A percentile compares a stretch with the other conserved stretches of the same genome.
These are phyloP conservation scores for Synanthedon vespiformis DNA, from an alignment of 2,888 invertebrate genomes.

Conservation along the genomic window DNA sequence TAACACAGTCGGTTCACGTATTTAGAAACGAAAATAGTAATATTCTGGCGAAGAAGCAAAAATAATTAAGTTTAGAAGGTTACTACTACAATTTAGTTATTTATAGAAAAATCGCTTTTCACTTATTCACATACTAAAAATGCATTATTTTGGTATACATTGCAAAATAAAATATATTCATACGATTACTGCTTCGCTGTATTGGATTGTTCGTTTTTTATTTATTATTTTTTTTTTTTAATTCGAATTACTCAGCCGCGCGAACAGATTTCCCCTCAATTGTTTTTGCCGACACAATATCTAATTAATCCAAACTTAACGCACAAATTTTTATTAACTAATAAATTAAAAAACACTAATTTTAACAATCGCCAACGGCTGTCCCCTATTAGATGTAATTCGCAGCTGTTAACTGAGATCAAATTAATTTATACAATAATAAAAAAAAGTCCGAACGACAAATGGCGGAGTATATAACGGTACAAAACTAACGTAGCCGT, in stretches of 20 bases:
- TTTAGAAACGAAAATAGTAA: too few relatives aligned
- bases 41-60: too few relatives aligned
- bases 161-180: constrained; percentile 44
- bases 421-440: constrained; percentile 42
- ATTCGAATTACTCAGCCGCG: constrained; percentile 28
- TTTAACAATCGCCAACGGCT: constrained; percentile 49
- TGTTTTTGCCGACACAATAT: constrained; percentile 53
- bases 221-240: constrained; percentile 7
- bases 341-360: constrained; percentile 38
- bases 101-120: constrained; percentile 37
- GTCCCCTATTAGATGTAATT: constrained; percentile 44
- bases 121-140: constrained; percentile 44
- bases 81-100: constrained; percentile 19
- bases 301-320: constrained; percentile 49
- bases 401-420: constrained; percentile 65
- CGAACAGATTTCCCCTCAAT: background rate
- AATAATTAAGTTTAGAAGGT: too few relatives aligned
- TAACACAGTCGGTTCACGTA: constrained; percentile 54
- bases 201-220: constrained; percentile 10
- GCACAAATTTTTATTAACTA: constrained; percentile 25
- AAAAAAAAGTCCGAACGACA: constrained; percentile 20
- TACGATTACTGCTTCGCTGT: constrained; percentile 49
- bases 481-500: constrained; percentile 35
- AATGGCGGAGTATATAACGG: constrained; percentile 32
- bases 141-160: constrained; percentile 70